Evolutionary conservation across 1,140 invertebrate genomes (phyloP), one percentile per base, ranked within the genome.

Genomic region (Chymomyza costata): DNA sequence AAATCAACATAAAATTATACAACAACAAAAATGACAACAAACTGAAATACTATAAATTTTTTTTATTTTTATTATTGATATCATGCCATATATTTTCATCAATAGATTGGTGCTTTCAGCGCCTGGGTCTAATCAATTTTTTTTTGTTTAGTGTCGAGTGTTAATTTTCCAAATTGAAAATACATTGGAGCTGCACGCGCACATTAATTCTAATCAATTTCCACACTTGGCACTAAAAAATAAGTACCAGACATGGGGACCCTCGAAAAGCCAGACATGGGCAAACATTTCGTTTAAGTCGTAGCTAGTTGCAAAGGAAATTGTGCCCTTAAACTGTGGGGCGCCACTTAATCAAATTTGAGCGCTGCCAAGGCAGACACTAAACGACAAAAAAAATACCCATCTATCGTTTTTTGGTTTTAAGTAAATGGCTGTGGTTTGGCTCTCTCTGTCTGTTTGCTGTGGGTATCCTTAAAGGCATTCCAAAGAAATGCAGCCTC

Each of bases 181-280:
- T n/a, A 71, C 30, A 51, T 71, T 62, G 70, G 55, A 61, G 64
- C 48, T 49, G 54, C 69, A 57, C 52, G 55, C 55, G 67, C 71
- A 73, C 73, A 80, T 73, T 73, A 80, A 68, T 80, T 80, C 56
- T 73, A 80, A 80, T 80, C 64, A 80, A 81, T 81, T 80, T 80
- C n/a, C 40, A 48, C 54, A 47, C 50, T 66, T 59, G 67, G 50
- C 70, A 65, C 65, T 76, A 53, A 65, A 65, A 69, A 65, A 58
- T 69, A 62, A 61, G 70, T 74, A 56, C 43, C 31, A n/a, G 6
- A 30, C 25, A 19, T 21, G 10, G 25, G 28, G 34, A n/a, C n/a
- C n/a, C n/a, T n/a, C n/a, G n/a, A n/a, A n/a, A n/a, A 47, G 13
- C 14, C 13, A 3, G 25, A 40, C 15, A 6, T 11, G 7, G n/a